Base-by-base conservation (phyloP, 1,140 invertebrate genomes). In the Drosophila melanica region DNA sequence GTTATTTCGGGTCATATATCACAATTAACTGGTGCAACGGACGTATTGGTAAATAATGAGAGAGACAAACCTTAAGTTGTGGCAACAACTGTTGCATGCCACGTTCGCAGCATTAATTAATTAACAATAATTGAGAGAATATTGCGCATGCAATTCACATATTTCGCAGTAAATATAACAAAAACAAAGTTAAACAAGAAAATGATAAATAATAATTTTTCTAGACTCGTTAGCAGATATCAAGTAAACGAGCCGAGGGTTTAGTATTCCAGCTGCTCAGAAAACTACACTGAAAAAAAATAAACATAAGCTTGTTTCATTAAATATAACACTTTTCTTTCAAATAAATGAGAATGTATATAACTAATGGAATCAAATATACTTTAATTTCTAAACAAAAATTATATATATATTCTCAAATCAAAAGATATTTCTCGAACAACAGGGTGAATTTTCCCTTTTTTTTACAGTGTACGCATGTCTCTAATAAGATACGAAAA, bases 1-100 rank as follows among this genome's bases (percentile, higher is more conserved):
- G 41, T 20, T 51, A 58, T 54, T 50, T 66, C 4, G n/a, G 23
- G 9, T 55, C 51, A 81, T 81, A 64, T 80, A 85, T 86, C 81
- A 86, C 50, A 84, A 73, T 75, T 68, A 58, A 48, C 30, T 62
- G 48, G 20, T 18, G 33, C 12, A 59, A 12, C 14, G 33, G 48
- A 33, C 59, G 37, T 37, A 58, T 67, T 54, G 60, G 14, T 27
- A 12, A 44, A 58, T 44, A 44, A 30, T 44, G 5, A 7, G 54
- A 7, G 54, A 39, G 41, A n/a, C 51, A 54, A 39, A 4, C 51
- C 33, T 39, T 23, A 23, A 39, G 27, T 48, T 42, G 53, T 55
- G 16, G 11, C 20, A 23, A 14, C 20, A 30, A 48, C 12, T 41
- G 16, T 33, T 64, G 12, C 23, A 48, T 27, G 30, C n/a, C 18